Percentiles rank a stretch among this genome's conserved stretches.
Evolutionary conservation across 1,140 invertebrate species (phyloP).

Genomic region (Eulimnadia texana): DNA sequence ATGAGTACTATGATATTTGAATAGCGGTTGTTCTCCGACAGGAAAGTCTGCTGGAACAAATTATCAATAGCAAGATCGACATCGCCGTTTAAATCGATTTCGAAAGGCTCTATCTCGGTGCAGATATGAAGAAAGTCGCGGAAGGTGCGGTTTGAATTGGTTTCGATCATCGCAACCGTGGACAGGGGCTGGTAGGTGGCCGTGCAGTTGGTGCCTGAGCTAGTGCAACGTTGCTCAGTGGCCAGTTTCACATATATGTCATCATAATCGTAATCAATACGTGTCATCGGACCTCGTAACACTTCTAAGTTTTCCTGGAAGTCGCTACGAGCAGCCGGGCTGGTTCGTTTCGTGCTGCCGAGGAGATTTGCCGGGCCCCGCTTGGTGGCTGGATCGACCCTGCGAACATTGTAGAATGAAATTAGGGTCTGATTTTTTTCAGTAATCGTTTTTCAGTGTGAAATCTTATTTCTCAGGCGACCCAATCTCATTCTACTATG

Average conservation of each 20-base stretch:
- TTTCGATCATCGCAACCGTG: neutral
- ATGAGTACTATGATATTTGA: neutral
- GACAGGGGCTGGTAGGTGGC: neutral
- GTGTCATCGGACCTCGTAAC: neutral
- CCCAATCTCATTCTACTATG: neutral
- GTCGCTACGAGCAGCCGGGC: neutral
- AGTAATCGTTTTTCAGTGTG: neutral
- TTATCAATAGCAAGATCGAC: neutral
- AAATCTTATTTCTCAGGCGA: neutral
- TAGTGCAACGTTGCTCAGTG: neutral
- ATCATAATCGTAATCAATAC: neutral
- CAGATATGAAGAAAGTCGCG: constrained; percentile 5
- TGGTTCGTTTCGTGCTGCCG: neutral
- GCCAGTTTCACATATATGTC: neutral
- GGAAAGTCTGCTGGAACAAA: neutral
- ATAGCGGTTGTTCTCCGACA: neutral
- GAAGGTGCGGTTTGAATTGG: constrained; percentile 2
- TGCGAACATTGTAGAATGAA: neutral
- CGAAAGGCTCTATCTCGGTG: neutral
- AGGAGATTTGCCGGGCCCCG: neutral
- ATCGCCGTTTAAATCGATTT: neutral
- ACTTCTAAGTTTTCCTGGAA: neutral
- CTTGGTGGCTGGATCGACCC: neutral
- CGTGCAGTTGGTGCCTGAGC: neutral
- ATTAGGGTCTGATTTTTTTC: neutral